A percentile compares a stretch with the other conserved stretches of the same genome.
These are phyloP conservation scores for Campoletis sonorensis DNA, from an alignment of 1,140 invertebrate species.

Conservation along the genomic window DNA sequence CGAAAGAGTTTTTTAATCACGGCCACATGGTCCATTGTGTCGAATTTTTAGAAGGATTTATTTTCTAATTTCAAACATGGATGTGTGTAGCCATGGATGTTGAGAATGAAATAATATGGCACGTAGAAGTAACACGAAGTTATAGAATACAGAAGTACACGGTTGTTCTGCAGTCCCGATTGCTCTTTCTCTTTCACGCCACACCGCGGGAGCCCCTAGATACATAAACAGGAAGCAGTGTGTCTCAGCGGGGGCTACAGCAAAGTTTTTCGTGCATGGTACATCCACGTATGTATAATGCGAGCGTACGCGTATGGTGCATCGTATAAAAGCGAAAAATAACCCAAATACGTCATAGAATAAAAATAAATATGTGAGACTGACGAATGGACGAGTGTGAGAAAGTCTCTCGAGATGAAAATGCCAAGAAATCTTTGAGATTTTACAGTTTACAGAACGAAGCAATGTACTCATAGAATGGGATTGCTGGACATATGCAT, in stretches of 20 bases:
- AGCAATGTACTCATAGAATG: background rate
- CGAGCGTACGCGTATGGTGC: background rate
- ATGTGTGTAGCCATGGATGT: background rate
- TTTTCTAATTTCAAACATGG: background rate
- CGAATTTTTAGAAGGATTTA: background rate
- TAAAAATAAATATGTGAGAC: slow-evolving; percentile 18
- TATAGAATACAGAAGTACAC: background rate
- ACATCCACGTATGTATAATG: background rate
- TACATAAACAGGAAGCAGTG: slow-evolving; percentile 34
- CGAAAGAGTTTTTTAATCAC: background rate
- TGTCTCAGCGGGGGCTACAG: slow-evolving; percentile 7
- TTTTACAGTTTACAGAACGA: background rate
- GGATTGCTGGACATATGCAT: background rate
- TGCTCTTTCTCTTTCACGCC: background rate
- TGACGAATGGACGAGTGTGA: background rate
- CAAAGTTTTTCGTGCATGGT: slow-evolving; percentile 24
- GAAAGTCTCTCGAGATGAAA: slow-evolving; percentile 9
- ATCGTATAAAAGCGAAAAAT: background rate
- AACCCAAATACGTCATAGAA: slow-evolving; percentile 15
- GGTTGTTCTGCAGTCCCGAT: background rate
- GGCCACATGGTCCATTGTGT: background rate
- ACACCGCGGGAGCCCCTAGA: slow-evolving; percentile 2
- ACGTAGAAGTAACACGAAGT: background rate
- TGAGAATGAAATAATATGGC: background rate
- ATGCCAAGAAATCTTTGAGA: background rate